Conservation (phyloP, 2,113 vertebrate species). For the Crotalus helleri region DNA sequence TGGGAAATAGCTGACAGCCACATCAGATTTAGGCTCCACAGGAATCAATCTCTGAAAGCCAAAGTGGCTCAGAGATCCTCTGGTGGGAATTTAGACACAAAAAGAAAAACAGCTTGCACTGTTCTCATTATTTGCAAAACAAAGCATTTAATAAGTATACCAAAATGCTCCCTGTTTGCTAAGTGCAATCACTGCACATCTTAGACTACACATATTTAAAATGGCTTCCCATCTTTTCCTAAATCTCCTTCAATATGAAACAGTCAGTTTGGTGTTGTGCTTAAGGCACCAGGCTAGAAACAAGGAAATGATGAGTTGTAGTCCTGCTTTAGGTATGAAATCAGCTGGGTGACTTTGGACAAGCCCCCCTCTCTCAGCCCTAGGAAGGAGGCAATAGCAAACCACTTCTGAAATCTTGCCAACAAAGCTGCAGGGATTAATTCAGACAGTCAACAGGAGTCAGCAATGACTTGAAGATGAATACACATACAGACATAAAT, state of each 20-base stretch:
- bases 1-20: constrained; percentile 53
- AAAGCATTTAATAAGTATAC: constrained; percentile 62
- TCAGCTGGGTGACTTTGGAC: background rate
- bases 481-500: background rate
- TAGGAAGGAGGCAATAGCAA: background rate
- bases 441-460: background rate
- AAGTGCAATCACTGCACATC: constrained; percentile 42
- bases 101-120: constrained; percentile 65
- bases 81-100: constrained; percentile 64
- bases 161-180: constrained; percentile 44
- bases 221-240: constrained; percentile 41
- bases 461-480: background rate
- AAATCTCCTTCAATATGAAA: background rate
- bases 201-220: constrained; percentile 31
- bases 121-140: constrained; percentile 70
- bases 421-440: background rate
- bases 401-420: background rate
- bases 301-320: background rate
- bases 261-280: background rate
- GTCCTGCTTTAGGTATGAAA: background rate
- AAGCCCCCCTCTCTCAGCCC: background rate
- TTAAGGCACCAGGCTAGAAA: background rate
- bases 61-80: constrained; percentile 44
- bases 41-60: constrained; percentile 56
- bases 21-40: constrained; percentile 50